Conservation (phyloP, 2,113 vertebrate species). For the Pseudorasbora parva region DNA sequence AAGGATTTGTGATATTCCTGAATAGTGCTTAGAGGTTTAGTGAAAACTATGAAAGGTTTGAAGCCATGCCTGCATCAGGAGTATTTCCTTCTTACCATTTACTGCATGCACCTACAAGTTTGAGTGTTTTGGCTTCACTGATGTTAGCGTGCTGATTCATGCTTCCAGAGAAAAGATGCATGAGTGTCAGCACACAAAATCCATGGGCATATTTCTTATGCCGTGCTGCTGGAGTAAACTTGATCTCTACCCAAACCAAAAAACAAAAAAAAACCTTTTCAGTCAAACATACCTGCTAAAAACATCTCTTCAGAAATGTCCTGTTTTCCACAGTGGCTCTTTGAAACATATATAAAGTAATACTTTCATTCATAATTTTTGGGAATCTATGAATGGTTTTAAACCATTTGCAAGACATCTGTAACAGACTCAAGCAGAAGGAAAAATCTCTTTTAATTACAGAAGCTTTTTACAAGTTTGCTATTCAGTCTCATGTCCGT, state of each 20-base stretch:
- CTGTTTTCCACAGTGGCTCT: not conserved
- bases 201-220: conserved; percentile 30
- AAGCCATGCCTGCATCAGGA: conserved; percentile 16
- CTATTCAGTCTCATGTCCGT: not conserved
- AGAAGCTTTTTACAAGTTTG: not conserved
- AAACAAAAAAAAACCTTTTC: not conserved
- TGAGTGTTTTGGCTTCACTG: conserved; percentile 35
- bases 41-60: conserved; percentile 1
- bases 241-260: conserved; percentile 26
- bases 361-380: not conserved
- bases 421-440: not conserved
- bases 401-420: not conserved
- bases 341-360: not conserved
- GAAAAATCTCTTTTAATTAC: not conserved
- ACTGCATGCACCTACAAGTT: conserved; percentile 39
- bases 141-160: conserved; percentile 45
- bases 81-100: conserved; percentile 1
- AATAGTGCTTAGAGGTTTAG: conserved; percentile 11
- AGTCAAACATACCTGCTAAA: not conserved
- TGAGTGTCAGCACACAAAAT: conserved; percentile 24
- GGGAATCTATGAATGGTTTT: not conserved
- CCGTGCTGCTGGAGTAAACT: not conserved
- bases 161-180: conserved; percentile 36
- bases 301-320: not conserved
- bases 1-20: not conserved